Evolutionary conservation across 2,888 invertebrate species (phyloP).

Genomic region (Tachystola acroxantha): DNA sequence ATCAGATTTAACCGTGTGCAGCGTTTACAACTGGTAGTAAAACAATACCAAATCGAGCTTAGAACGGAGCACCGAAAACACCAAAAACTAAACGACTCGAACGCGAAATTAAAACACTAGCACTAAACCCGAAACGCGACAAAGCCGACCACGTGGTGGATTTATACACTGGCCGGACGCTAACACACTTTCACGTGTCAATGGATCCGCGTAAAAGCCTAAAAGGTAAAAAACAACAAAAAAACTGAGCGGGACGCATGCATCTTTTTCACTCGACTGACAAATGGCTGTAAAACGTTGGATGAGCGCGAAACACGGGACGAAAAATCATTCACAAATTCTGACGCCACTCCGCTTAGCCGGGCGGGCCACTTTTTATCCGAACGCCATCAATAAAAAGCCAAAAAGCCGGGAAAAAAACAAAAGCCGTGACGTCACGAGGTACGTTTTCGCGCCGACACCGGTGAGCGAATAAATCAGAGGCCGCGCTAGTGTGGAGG

Average conservation of each 20-base stretch:
- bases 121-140: constrained; percentile 16
- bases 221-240: constrained; percentile 57
- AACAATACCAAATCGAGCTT: too few species aligned
- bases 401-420: constrained; percentile 47
- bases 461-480: constrained; percentile 69
- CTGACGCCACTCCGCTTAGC: constrained; percentile 61
- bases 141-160: constrained; percentile 39
- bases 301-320: constrained; percentile 54
- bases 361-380: constrained; percentile 64
- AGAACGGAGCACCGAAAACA: too few species aligned
- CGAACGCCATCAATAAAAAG: constrained; percentile 72
- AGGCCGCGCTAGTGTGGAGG: constrained; percentile 59
- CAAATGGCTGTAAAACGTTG: constrained; percentile 73
- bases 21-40: too few species aligned
- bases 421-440: constrained; percentile 69
- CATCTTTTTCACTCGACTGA: constrained; percentile 72
- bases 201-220: constrained; percentile 74
- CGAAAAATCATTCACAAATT: constrained; percentile 74
- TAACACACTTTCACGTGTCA: constrained; percentile 77
- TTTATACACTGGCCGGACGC: constrained; percentile 68
- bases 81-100: constrained; percentile 15
- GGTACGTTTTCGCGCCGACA: constrained; percentile 70
- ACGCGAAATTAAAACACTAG: constrained; percentile 13
- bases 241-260: constrained; percentile 51
- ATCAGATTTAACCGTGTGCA: too few species aligned